phyloP scores from a whole-genome alignment of 1,140 invertebrate species.

The Drosophila dunni region DNA sequence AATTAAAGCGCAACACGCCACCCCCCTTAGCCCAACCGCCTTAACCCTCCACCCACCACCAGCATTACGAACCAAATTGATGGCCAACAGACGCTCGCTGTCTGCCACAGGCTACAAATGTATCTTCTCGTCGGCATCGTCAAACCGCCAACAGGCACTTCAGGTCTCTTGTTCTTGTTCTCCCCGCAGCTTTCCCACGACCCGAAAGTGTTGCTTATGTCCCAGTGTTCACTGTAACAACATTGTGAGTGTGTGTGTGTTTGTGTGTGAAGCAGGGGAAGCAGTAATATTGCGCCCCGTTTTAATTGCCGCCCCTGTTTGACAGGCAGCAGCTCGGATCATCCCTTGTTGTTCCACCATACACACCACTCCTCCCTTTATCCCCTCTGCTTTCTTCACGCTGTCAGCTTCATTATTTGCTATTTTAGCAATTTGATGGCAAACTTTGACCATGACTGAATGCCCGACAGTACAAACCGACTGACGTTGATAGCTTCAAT shows the following conservation, averaged over 20 bases:
- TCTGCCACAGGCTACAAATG: conserved; percentile 75
- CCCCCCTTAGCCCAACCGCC: neutral
- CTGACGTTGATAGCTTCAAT: conserved; percentile 55
- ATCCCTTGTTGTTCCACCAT: conserved; percentile 53
- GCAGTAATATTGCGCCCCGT: conserved; percentile 49
- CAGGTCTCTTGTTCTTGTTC: conserved; percentile 20
- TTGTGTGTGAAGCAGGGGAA: neutral
- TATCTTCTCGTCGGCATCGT: conserved; percentile 61
- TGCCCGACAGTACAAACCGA: conserved; percentile 42
- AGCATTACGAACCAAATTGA: conserved; percentile 68
- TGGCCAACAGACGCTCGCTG: conserved; percentile 77
- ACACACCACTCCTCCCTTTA: neutral
- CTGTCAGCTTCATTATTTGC: conserved; percentile 82
- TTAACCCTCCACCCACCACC: neutral
- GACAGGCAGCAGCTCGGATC: conserved; percentile 60
- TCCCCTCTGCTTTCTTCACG: conserved; percentile 13
- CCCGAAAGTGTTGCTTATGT: conserved; percentile 71
- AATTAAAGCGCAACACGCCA: conserved; percentile 76
- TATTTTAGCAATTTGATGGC: conserved; percentile 83
- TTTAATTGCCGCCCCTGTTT: conserved; percentile 77
- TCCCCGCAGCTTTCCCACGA: conserved; percentile 66
- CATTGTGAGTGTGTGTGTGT: conserved; percentile 6
- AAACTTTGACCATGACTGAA: conserved; percentile 72
- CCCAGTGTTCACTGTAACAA: conserved; percentile 58
- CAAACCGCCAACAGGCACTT: conserved; percentile 73